A percentile compares a stretch with the other conserved stretches of the same genome.
Evolutionary conservation across 2,113 vertebrate species (phyloP).

Genomic region (Thomomys bottae): DNA sequence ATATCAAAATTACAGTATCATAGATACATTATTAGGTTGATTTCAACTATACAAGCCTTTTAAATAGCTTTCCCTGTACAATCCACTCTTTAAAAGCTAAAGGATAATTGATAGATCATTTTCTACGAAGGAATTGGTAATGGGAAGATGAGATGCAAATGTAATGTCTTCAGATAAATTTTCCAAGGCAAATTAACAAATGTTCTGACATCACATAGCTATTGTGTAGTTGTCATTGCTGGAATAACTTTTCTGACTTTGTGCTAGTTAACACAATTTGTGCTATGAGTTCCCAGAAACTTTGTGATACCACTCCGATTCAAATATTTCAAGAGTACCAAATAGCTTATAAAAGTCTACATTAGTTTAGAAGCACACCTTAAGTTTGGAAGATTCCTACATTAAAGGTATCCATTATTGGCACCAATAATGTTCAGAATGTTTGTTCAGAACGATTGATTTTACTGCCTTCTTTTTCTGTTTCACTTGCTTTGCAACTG

Average conservation of each 20-base stretch:
- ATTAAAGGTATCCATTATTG: constrained; percentile 37
- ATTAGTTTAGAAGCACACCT: not conserved
- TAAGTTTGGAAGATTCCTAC: constrained; percentile 4
- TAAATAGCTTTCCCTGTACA: not conserved
- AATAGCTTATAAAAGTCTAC: constrained; percentile 32
- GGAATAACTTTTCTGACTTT: constrained; percentile 39
- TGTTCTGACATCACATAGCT: constrained; percentile 34
- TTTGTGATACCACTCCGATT: constrained; percentile 17
- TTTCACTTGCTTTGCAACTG: constrained; percentile 47
- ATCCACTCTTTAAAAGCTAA: constrained; percentile 38
- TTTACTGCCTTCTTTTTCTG: constrained; percentile 41
- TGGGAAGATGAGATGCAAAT: not conserved
- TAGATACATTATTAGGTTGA: constrained; percentile 25
- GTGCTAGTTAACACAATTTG: constrained; percentile 15
- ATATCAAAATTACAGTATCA: constrained; percentile 36
- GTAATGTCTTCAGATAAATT: constrained; percentile 33
- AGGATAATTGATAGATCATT: constrained; percentile 54
- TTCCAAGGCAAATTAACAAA: constrained; percentile 59
- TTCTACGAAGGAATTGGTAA: constrained; percentile 46
- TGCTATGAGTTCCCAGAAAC: constrained; percentile 1
- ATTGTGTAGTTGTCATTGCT: constrained; percentile 25
- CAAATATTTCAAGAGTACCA: not conserved
- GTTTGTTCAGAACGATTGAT: not conserved
- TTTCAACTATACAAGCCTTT: constrained; percentile 28
- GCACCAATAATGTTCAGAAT: constrained; percentile 30